These are phyloP conservation scores for Mirza zaza DNA, from an alignment of 2,113 vertebrate species.

Conservation along the genomic window DNA sequence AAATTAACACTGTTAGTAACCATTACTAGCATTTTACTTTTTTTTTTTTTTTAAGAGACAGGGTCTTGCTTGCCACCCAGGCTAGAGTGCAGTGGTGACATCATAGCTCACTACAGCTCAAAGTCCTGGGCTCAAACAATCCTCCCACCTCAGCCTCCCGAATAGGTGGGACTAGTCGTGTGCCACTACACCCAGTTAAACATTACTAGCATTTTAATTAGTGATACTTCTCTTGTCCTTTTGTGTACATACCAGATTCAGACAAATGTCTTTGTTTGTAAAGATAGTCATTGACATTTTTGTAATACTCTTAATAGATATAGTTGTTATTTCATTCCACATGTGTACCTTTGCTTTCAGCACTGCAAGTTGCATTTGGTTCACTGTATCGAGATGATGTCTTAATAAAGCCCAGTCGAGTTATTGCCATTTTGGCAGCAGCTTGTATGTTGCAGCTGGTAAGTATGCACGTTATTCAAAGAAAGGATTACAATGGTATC, in stretches of 20 bases:
- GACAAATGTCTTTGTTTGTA: neutral
- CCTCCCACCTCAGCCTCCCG: too few relatives aligned
- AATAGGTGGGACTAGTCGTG: too few relatives aligned
- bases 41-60: too few relatives aligned
- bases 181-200: too few relatives aligned
- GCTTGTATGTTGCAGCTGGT: slow-evolving; percentile 98
- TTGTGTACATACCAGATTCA: neutral
- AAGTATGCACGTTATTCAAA: slow-evolving; percentile 77
- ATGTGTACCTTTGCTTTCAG: slow-evolving; percentile 78
- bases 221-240: neutral
- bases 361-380: slow-evolving; percentile 97
- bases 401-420: slow-evolving; percentile 95
- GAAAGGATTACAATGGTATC: neutral
- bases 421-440: slow-evolving; percentile 94
- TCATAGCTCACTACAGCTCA: too few relatives aligned
- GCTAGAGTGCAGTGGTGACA: too few relatives aligned
- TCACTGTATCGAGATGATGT: slow-evolving; percentile 97
- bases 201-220: slow-evolving; percentile 3
- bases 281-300: neutral
- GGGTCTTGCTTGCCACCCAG: too few relatives aligned
- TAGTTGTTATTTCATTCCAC: neutral
- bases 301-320: neutral
- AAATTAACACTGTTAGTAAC: neutral
- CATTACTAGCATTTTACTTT: neutral
- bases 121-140: too few relatives aligned